Evolutionary conservation across 2,888 invertebrate genomes (phyloP).

Genomic region (Polyommatus iphigenia): DNA sequence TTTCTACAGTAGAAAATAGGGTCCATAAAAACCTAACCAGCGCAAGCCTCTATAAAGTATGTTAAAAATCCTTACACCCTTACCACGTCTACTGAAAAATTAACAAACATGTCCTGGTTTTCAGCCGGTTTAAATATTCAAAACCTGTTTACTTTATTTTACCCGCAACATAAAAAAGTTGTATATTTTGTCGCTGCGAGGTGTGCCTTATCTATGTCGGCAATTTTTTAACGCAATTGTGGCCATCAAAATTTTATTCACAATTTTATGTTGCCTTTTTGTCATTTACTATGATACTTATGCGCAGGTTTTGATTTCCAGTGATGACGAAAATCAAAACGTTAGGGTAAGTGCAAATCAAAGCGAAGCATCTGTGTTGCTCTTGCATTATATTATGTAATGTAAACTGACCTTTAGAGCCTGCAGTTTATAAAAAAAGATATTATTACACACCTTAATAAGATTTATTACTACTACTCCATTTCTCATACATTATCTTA

Average conservation of each 20-base stretch:
- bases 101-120: conserved; percentile 26
- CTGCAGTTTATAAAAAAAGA: no score
- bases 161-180: conserved; percentile 20
- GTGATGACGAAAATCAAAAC: background rate
- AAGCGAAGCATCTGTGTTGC: no score
- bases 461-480: no score
- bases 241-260: background rate
- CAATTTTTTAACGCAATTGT: conserved; percentile 1
- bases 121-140: conserved; percentile 21
- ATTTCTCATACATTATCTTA: no score
- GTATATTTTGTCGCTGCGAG: background rate
- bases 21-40: background rate
- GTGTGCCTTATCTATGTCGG: background rate
- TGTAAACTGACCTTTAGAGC: no score
- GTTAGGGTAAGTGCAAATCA: background rate
- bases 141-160: conserved; percentile 21
- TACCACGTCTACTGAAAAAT: conserved; percentile 9
- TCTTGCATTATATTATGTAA: no score
- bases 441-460: no score
- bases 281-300: background rate
- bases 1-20: background rate
- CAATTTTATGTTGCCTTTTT: background rate
- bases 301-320: background rate
- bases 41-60: background rate
- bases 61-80: background rate